These are phyloP conservation scores for Pituophis catenifer DNA, from an alignment of 2,113 vertebrate species.

Conservation along the genomic window DNA sequence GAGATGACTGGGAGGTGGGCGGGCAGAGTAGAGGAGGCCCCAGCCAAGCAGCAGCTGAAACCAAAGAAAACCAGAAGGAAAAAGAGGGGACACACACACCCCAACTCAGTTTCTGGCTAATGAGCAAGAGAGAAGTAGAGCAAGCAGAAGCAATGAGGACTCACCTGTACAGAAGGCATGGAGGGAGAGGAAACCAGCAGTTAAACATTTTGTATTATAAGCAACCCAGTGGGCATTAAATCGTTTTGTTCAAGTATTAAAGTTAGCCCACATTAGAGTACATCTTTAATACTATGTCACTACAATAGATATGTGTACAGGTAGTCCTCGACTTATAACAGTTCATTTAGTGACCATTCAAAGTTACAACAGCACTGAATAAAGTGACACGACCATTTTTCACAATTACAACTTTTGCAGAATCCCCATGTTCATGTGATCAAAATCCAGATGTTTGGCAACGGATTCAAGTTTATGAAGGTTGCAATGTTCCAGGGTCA, in stretches of 20 bases:
- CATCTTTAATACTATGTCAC: background rate
- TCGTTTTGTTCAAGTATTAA: background rate
- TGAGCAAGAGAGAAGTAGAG: background rate
- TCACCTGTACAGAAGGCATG: background rate
- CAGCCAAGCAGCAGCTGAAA: background rate
- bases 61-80: background rate
- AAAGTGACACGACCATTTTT: background rate
- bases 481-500: background rate
- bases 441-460: background rate
- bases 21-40: background rate
- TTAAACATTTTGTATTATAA: background rate
- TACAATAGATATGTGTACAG: background rate
- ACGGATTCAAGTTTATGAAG: background rate
- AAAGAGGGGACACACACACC: background rate
- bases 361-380: background rate
- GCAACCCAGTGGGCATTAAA: background rate
- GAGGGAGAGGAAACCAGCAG: background rate
- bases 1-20: background rate
- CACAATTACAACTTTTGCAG: background rate
- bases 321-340: background rate
- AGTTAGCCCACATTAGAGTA: background rate
- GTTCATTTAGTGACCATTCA: background rate
- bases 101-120: background rate
- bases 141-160: background rate
- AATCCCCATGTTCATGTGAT: background rate